These are phyloP conservation scores for Artibeus jamaicensis DNA, from an alignment of 2,797 vertebrate genomes.

Conservation along the genomic window DNA sequence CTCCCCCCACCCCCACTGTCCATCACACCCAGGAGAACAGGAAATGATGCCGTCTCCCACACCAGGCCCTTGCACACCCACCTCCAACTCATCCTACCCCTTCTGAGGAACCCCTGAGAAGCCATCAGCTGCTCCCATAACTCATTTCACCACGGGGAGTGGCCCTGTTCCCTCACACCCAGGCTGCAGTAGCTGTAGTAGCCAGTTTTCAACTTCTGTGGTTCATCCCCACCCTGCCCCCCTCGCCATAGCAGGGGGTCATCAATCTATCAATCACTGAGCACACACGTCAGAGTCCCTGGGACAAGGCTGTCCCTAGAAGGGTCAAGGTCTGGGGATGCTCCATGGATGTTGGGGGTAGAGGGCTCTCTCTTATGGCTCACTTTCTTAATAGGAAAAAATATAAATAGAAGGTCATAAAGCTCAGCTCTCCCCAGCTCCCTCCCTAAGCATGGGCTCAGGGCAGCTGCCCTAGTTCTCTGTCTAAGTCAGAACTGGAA, in stretches of 20 bases:
- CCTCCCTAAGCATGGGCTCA: not conserved
- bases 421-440: not conserved
- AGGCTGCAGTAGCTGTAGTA: not conserved
- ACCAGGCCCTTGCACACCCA: no score
- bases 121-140: not conserved
- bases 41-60: not conserved
- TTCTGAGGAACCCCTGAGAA: not conserved
- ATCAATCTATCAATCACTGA: no score
- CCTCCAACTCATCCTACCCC: not conserved
- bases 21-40: not conserved
- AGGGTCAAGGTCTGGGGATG: not conserved
- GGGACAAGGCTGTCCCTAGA: not conserved
- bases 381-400: not conserved
- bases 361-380: not conserved
- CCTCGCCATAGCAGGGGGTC: not conserved
- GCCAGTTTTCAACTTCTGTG: not conserved
- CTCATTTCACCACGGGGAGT: not conserved
- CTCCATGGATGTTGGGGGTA: accelerated
- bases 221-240: no score
- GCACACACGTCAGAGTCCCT: not conserved
- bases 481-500: not conserved
- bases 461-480: not conserved
- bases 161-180: not conserved
- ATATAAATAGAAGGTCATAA: not conserved
- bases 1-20: not conserved